These are phyloP conservation scores for Drosophila mercatorum DNA, from an alignment of 2,888 invertebrate genomes.

Conservation along the genomic window DNA sequence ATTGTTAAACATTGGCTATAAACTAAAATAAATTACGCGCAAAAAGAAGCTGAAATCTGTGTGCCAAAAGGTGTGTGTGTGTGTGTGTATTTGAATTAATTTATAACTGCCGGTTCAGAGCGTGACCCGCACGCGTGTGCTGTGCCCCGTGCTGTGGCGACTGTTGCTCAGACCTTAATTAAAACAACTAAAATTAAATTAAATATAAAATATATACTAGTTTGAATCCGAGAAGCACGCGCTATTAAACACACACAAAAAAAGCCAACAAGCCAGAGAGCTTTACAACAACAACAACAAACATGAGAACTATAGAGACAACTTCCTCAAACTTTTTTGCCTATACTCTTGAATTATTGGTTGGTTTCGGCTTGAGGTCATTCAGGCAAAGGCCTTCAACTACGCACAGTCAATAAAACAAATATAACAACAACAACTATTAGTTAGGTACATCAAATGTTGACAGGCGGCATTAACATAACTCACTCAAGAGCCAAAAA, in stretches of 20 bases:
- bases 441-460: conserved; percentile 14
- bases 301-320: conserved; percentile 32
- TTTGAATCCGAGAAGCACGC: conserved; percentile 43
- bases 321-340: conserved; percentile 61
- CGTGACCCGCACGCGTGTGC: conserved; percentile 23
- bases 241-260: conserved; percentile 45
- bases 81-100: conserved; percentile 21
- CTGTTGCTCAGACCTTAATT: conserved; percentile 60
- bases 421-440: conserved; percentile 6
- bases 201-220: conserved; percentile 21
- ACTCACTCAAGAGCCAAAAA: conserved; percentile 7
- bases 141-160: not conserved
- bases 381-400: conserved; percentile 54
- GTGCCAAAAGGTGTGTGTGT: conserved; percentile 14
- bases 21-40: conserved; percentile 5
- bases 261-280: conserved; percentile 40
- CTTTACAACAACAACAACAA: conserved; percentile 58
- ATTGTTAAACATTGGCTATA: conserved; percentile 25
- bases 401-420: conserved; percentile 31
- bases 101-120: conserved; percentile 40
- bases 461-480: conserved; percentile 42
- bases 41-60: conserved; percentile 8
- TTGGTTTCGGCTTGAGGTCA: conserved; percentile 71
- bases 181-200: conserved; percentile 20
- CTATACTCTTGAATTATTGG: conserved; percentile 34